A percentile compares a stretch with the other conserved stretches of the same genome.
Conservation (phyloP, 2,113 vertebrate species). For the Rhinolophus ferrumequinum region DNA sequence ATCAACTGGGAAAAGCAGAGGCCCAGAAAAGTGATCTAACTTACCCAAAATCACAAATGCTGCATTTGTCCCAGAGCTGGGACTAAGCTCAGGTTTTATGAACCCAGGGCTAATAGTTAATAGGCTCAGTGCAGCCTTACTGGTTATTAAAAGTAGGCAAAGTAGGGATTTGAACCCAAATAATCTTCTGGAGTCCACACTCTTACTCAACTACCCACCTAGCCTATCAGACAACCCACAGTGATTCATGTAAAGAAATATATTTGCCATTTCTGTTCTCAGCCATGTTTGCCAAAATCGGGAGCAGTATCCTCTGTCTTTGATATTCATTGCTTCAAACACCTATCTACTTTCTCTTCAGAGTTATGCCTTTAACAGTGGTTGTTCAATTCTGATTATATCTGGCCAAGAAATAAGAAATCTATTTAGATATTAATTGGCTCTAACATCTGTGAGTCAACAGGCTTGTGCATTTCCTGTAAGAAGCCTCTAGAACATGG, state of each 20-base stretch:
- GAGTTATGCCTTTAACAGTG: not conserved
- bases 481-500: slow-evolving; percentile 32
- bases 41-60: not conserved
- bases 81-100: not conserved
- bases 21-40: not conserved
- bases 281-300: not conserved
- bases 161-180: not conserved
- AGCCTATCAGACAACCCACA: not conserved
- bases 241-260: not conserved
- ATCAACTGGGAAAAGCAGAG: not conserved
- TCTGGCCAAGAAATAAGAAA: not conserved
- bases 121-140: not conserved
- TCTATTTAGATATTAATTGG: not conserved
- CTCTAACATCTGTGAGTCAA: not conserved
- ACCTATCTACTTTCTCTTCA: not conserved
- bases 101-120: not conserved
- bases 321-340: not conserved
- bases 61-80: not conserved
- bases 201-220: not conserved
- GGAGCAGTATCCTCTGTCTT: not conserved
- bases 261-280: not conserved
- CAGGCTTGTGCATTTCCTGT: not conserved
- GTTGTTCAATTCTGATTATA: not conserved
- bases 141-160: not conserved
- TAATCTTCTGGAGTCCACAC: not conserved